Evolutionary conservation across 2,888 invertebrate genomes (phyloP).

Genomic region (Xestia xanthographa): DNA sequence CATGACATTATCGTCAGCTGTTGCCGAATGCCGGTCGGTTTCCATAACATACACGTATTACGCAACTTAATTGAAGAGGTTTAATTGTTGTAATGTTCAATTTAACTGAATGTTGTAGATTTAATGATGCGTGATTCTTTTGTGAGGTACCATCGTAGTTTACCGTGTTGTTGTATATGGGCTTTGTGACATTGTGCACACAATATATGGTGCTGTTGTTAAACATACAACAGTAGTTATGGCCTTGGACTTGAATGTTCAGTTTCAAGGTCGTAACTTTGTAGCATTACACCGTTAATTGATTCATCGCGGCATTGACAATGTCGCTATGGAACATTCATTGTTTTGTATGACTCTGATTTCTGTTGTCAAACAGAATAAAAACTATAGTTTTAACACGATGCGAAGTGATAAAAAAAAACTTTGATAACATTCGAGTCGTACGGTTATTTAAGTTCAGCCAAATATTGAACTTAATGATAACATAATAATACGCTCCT

Average conservation of each 20-base stretch:
- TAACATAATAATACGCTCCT: slow-evolving; percentile 13
- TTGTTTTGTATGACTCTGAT: slow-evolving; percentile 13
- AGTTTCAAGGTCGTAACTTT: slow-evolving; percentile 51
- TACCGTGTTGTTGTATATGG: slow-evolving; percentile 3
- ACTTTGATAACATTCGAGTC: slow-evolving; percentile 17
- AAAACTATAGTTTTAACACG: slow-evolving; percentile 6
- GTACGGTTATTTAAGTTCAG: slow-evolving; percentile 11
- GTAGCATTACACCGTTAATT: slow-evolving; percentile 44
- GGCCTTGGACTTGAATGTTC: slow-evolving; percentile 61
- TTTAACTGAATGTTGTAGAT: slow-evolving; percentile 13
- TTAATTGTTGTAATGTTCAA: neutral
- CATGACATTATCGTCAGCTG: slow-evolving; percentile 48
- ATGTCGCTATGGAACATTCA: neutral
- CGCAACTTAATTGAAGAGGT: slow-evolving; percentile 27
- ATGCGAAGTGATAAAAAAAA: slow-evolving; percentile 11
- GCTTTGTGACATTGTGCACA: slow-evolving; percentile 29
- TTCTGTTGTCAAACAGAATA: slow-evolving; percentile 31
- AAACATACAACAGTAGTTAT: slow-evolving; percentile 10
- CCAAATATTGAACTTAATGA: slow-evolving; percentile 20
- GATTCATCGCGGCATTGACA: slow-evolving; percentile 42
- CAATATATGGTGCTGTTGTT: slow-evolving; percentile 17
- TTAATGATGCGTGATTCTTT: slow-evolving; percentile 37
- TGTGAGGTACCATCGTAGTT: slow-evolving; percentile 27
- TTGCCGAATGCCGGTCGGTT: slow-evolving; percentile 25
- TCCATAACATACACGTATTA: slow-evolving; percentile 29